Evolutionary conservation across 2,888 invertebrate species (phyloP).

Genomic region (Papilio gigon): DNA sequence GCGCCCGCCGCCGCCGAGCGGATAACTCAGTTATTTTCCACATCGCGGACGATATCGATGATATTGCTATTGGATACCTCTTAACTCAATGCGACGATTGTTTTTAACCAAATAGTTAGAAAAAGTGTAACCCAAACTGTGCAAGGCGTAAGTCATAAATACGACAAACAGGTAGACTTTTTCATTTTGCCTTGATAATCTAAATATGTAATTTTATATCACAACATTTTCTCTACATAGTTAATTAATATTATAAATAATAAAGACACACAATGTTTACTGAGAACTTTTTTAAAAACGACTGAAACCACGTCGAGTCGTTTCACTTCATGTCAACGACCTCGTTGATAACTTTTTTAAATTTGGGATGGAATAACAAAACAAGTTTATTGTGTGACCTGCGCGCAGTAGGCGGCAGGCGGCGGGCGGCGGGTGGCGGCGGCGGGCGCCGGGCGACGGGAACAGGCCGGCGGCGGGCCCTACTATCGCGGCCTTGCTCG

Average conservation of each 20-base stretch:
- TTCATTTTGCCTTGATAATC: too few species aligned
- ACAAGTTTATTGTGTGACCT: conserved; percentile 47
- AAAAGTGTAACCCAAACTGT: neutral
- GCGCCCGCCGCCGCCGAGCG: conserved; percentile 47
- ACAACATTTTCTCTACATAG: too few species aligned
- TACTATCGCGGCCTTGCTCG: conserved; percentile 74
- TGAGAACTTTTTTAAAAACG: conserved; percentile 45
- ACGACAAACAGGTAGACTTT: too few species aligned
- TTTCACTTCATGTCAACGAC: conserved; percentile 50
- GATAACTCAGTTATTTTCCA: conserved; percentile 64
- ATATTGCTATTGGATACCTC: conserved; percentile 48
- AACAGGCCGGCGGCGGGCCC: conserved; percentile 52
- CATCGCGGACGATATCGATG: conserved; percentile 48
- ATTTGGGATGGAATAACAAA: conserved; percentile 51
- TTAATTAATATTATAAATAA: too few species aligned
- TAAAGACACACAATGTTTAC: conserved; percentile 34
- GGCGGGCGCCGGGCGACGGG: conserved; percentile 43
- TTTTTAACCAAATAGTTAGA: neutral
- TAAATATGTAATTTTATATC: too few species aligned
- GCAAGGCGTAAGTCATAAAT: too few species aligned
- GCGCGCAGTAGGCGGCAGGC: conserved; percentile 36
- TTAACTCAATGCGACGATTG: conserved; percentile 30
- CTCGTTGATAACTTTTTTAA: conserved; percentile 52
- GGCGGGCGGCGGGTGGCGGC: conserved; percentile 49
- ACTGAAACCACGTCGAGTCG: conserved; percentile 46